Evolutionary conservation across 2,113 vertebrate species (phyloP).

Genomic region (Thunnus thynnus): DNA sequence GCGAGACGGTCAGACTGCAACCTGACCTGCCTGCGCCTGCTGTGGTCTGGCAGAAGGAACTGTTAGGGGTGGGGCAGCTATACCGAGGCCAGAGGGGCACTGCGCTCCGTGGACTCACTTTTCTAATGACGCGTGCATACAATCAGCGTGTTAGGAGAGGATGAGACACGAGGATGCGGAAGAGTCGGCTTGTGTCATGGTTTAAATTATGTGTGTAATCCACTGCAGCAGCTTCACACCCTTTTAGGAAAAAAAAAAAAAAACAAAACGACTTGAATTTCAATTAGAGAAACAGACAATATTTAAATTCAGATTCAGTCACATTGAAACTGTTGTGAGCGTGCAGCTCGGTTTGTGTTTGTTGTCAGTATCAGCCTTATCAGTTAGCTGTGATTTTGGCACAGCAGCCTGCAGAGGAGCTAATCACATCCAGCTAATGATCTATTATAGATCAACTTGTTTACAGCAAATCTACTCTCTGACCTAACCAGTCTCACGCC

Average conservation of each 20-base stretch:
- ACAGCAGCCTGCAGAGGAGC: slow-evolving; percentile 37
- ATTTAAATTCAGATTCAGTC: not conserved
- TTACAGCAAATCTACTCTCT: slow-evolving; percentile 74
- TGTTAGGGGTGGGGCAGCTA: not conserved
- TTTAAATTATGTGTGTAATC: slow-evolving; percentile 16
- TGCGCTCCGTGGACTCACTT: not conserved
- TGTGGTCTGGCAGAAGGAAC: slow-evolving; percentile 33
- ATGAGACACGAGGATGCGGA: not conserved
- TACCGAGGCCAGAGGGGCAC: slow-evolving; percentile 4
- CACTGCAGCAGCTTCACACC: not conserved
- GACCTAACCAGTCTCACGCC: slow-evolving; percentile 63
- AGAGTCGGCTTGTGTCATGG: not conserved
- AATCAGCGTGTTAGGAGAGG: slow-evolving; percentile 5
- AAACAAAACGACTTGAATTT: not conserved
- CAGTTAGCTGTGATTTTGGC: slow-evolving; percentile 55
- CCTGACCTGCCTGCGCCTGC: slow-evolving; percentile 54
- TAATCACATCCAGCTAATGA: slow-evolving; percentile 71
- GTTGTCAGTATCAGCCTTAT: slow-evolving; percentile 28
- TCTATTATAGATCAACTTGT: slow-evolving; percentile 75
- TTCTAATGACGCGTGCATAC: not conserved
- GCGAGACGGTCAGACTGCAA: slow-evolving; percentile 60
- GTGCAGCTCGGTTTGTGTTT: slow-evolving; percentile 29
- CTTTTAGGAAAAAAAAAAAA: not conserved
- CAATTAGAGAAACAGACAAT: not conserved
- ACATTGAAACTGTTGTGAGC: not conserved